Percentiles rank a stretch among this genome's conserved stretches.
Conservation (phyloP, 1,140 invertebrate genomes). For the Calephelis nemesis region DNA sequence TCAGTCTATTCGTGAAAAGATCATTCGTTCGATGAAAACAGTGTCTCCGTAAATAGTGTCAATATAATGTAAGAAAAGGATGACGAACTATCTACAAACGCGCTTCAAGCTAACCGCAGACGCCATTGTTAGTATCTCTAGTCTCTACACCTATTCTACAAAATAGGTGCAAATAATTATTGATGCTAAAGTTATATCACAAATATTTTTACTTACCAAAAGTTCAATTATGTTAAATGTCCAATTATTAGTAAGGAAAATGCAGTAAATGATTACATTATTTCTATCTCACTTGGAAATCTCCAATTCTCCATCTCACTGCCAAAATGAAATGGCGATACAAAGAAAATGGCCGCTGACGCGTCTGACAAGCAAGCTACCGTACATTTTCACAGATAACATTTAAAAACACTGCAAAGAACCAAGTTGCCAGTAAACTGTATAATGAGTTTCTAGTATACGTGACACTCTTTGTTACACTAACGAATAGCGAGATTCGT, state of each 20-base stretch:
- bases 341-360: conserved; percentile 66
- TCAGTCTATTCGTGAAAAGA: conserved; percentile 74
- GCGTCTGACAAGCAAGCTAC: background rate
- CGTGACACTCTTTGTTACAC: too few species aligned
- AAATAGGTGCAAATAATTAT: conserved; percentile 1
- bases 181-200: background rate
- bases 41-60: conserved; percentile 69
- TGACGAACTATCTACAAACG: conserved; percentile 76
- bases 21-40: conserved; percentile 69
- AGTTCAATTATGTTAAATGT: background rate
- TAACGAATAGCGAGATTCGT: too few species aligned
- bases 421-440: too few species aligned
- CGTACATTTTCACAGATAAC: background rate
- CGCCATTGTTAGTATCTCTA: conserved; percentile 61
- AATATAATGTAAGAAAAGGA: conserved; percentile 78
- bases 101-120: conserved; percentile 70
- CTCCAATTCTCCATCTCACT: conserved; percentile 75
- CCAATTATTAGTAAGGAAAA: background rate
- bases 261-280: conserved; percentile 47
- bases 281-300: conserved; percentile 78
- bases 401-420: background rate
- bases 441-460: too few species aligned
- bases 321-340: conserved; percentile 79
- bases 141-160: conserved; percentile 7
- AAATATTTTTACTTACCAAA: background rate